Percentiles rank a stretch among this genome's conserved stretches.
Conservation (phyloP, 2,888 invertebrate genomes). For the Chorisops tibialis region DNA sequence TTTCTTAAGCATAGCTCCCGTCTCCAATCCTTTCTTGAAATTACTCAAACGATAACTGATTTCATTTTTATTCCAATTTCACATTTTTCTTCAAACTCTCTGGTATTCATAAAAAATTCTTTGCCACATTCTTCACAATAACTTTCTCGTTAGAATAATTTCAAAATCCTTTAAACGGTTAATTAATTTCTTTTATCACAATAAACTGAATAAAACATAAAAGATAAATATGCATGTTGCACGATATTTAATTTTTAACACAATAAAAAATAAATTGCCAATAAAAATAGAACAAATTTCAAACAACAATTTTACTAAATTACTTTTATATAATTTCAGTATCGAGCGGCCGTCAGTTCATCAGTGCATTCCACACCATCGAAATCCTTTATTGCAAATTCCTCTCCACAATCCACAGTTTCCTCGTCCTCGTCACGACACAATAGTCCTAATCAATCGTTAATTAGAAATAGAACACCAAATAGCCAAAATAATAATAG, state of each 20-base stretch:
- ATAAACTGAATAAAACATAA: conserved; percentile 10
- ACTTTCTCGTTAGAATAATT: too few relatives aligned
- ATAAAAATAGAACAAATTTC: neutral
- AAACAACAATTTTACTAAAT: conserved; percentile 4
- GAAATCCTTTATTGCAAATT: conserved; percentile 59
- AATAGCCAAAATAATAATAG: conserved; percentile 41
- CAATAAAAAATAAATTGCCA: neutral
- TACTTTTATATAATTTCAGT: conserved; percentile 57
- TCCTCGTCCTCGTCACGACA: conserved; percentile 51
- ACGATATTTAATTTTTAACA: conserved; percentile 6
- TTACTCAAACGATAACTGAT: too few relatives aligned
- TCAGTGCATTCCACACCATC: conserved; percentile 64
- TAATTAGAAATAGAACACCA: conserved; percentile 46
- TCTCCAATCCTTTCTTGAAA: too few relatives aligned
- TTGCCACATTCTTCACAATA: too few relatives aligned
- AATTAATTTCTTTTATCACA: too few relatives aligned
- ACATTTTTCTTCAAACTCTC: too few relatives aligned
- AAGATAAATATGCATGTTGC: conserved; percentile 18
- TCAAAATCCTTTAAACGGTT: too few relatives aligned
- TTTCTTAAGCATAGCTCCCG: too few relatives aligned
- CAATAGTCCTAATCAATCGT: conserved; percentile 53
- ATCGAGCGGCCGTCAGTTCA: conserved; percentile 79
- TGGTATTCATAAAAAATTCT: too few relatives aligned
- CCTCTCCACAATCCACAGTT: conserved; percentile 52
- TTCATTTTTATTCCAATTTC: too few relatives aligned